Evolutionary conservation across 1,140 invertebrate species (phyloP).

Genomic region (Bombus superbus): DNA sequence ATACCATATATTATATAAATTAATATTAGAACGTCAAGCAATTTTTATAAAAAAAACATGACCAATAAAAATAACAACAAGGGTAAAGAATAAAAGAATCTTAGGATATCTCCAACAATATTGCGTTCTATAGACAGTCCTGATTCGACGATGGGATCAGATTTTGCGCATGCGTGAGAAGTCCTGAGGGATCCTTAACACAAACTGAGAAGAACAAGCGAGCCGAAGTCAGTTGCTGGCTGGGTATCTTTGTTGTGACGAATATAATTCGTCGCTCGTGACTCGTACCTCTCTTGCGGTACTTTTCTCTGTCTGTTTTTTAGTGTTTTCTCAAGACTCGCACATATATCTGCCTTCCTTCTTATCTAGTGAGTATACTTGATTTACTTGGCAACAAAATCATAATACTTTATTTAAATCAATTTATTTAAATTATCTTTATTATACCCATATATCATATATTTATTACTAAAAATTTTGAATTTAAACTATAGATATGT

Average conservation of each 20-base stretch:
- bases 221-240: slow-evolving; percentile 45
- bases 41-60: background rate
- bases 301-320: background rate
- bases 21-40: background rate
- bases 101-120: background rate
- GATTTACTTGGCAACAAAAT: slow-evolving; percentile 22
- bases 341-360: background rate
- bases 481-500: background rate
- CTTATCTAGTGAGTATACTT: slow-evolving; percentile 7
- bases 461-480: background rate
- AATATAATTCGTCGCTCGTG: slow-evolving; percentile 45
- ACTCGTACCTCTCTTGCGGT: slow-evolving; percentile 9
- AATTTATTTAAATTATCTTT: background rate
- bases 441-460: background rate
- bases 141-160: slow-evolving; percentile 18
- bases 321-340: background rate
- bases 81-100: background rate
- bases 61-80: too few relatives aligned
- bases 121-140: slow-evolving; percentile 11
- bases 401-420: background rate
- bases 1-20: background rate
- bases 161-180: slow-evolving; percentile 37
- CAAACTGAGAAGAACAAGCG: slow-evolving; percentile 30
- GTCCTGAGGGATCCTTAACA: slow-evolving; percentile 48
- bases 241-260: slow-evolving; percentile 46